Evolutionary conservation across 2,797 vertebrate species (phyloP), one percentile per base, ranked within the genome.

Genomic region (Sebastes hopkinsi): DNA sequence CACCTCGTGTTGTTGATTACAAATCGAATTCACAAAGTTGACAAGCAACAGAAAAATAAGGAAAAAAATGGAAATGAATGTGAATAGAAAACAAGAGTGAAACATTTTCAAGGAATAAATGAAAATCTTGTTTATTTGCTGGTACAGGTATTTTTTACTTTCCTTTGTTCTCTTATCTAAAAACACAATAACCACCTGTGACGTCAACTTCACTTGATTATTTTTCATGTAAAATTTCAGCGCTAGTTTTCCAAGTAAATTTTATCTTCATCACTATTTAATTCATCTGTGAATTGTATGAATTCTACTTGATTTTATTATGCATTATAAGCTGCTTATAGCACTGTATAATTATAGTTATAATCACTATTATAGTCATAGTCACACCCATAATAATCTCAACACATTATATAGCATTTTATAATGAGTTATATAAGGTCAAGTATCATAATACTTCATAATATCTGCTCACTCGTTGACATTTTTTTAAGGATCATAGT

Each of bases 51-150:
- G 25, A 20, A 36, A 14, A 32, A 27, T 6, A 27, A 18, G 13
- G 4, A n/a, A 1, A 20, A 20, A n/a, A 42, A 77, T 36, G 4
- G 9, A 72, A 42, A 59, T 34, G 2, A 34, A 61, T 34, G 14
- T 46, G 30, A 67, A 52, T 9, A 22, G 9, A 50, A 79, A 68
- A 42, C 10, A 25, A 6, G 8, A 30, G 25, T 12, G 18, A 50
- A 16, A 29, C 16, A 56, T 72, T 77, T 56, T 73, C 55, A 27
- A 30, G 32, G 36, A 80, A 75, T 75, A 72, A 70, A 71, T 81
- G 5, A 59, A 72, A 50, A 60, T 67, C 16, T 14, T 59, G 13
- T 76, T 65, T 36, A 8, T 66, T 65, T 60, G 12, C 42, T 36
- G 13, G 14, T 55, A 46, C 5, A 36, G 20, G 9, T 50, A 8